Evolutionary conservation across 2,113 vertebrate species (phyloP).

Genomic region (Ptilonorhynchus violaceus): DNA sequence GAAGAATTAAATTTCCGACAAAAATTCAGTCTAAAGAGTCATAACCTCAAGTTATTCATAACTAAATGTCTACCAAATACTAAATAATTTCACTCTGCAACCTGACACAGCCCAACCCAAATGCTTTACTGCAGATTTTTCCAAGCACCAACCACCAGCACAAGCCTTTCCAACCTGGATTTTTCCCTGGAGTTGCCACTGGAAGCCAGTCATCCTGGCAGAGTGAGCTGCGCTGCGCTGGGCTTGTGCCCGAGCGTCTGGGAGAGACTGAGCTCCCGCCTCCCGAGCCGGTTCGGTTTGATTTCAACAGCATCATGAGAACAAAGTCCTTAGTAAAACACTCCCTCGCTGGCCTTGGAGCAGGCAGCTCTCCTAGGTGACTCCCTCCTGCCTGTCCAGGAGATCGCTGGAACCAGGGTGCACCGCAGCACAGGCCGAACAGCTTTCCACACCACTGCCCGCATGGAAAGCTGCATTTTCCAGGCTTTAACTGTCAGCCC

Average conservation of each 20-base stretch:
- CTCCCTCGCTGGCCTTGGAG: not conserved
- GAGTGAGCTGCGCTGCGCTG: rapidly evolving
- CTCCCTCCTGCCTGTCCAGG: not conserved
- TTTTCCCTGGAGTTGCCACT: not conserved
- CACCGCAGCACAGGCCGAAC: rapidly evolving
- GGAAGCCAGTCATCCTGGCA: slow-evolving; percentile 11
- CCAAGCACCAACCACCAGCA: not conserved
- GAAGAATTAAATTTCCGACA: not conserved
- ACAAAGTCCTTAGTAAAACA: not conserved
- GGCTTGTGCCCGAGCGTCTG: not conserved
- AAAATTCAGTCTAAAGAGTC: not conserved
- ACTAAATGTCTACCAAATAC: not conserved
- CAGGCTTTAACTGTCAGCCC: not conserved
- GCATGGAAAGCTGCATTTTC: not conserved
- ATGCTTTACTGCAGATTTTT: not conserved
- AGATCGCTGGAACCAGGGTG: not conserved
- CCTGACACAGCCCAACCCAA: not conserved
- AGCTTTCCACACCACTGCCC: not conserved
- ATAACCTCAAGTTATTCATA: not conserved
- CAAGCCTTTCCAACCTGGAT: not conserved
- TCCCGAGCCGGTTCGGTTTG: not conserved
- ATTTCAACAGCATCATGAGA: not conserved
- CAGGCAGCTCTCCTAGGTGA: not conserved
- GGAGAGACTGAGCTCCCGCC: not conserved
- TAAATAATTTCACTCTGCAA: not conserved